These are phyloP conservation scores for Sesamia nonagrioides DNA, from an alignment of 1,140 invertebrate genomes.

Conservation along the genomic window DNA sequence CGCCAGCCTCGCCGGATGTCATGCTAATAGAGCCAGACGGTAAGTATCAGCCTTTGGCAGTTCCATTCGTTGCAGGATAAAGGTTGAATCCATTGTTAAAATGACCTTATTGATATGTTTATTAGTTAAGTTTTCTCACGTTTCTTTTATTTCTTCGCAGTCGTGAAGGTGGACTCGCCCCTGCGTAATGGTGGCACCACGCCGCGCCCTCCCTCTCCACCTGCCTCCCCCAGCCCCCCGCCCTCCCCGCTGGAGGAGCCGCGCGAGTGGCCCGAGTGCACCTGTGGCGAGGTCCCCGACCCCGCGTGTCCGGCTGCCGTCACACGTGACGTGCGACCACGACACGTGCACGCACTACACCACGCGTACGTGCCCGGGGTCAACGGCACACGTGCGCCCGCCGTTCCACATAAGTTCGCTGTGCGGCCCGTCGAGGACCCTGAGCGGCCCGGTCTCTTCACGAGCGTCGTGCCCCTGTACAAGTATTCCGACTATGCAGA, in stretches of 20 bases:
- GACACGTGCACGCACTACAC: conserved; percentile 76
- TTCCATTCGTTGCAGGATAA: no score
- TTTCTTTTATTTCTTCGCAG: conserved; percentile 52
- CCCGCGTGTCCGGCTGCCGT: conserved; percentile 60
- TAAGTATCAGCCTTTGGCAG: no score
- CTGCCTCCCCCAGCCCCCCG: conserved; percentile 50
- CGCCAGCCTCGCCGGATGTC: conserved; percentile 77
- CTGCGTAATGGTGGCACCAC: conserved; percentile 75
- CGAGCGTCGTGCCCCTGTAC: conserved; percentile 83
- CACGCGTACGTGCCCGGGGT: conserved; percentile 72
- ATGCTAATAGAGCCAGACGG: conserved; percentile 84
- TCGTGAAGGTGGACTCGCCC: conserved; percentile 70
- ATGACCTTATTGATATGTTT: no score
- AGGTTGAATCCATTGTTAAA: no score
- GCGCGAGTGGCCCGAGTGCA: conserved; percentile 69
- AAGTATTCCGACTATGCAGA: conserved; percentile 85
- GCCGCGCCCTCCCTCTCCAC: conserved; percentile 45
- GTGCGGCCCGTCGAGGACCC: conserved; percentile 71
- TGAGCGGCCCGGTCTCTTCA: conserved; percentile 73
- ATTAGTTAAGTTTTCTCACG: no score
- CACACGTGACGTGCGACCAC: conserved; percentile 56
- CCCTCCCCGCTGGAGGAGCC: conserved; percentile 71
- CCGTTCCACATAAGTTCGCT: conserved; percentile 70
- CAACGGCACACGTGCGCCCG: conserved; percentile 77
- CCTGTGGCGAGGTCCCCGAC: conserved; percentile 63